A percentile compares a stretch with the other conserved stretches of the same genome.
Evolutionary conservation across 2,113 vertebrate species (phyloP).

Genomic region (Cyprinodon variegatus): DNA sequence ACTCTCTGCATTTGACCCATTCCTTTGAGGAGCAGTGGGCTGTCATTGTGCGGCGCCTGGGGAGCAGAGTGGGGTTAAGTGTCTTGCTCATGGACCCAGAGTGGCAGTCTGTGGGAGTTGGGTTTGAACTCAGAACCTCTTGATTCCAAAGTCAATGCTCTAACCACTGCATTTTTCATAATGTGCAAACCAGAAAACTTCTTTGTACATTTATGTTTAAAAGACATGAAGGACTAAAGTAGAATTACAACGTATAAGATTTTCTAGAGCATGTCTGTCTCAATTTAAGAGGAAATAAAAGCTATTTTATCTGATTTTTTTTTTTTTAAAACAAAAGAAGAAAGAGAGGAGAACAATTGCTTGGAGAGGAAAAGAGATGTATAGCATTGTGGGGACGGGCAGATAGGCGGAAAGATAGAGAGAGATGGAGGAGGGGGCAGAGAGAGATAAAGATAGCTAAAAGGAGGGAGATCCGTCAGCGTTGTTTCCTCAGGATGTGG

Average conservation of each 20-base stretch:
- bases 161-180: too few relatives aligned
- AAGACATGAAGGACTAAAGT: not conserved
- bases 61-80: too few relatives aligned
- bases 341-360: conserved; percentile 26
- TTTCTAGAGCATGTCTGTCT: not conserved
- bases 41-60: too few relatives aligned
- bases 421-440: conserved; percentile 49
- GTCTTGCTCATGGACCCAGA: too few relatives aligned
- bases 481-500: conserved; percentile 81
- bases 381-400: conserved; percentile 30
- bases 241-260: not conserved
- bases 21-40: too few relatives aligned
- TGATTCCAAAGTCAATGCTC: too few relatives aligned
- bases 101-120: too few relatives aligned
- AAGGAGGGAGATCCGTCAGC: conserved; percentile 78
- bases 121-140: too few relatives aligned
- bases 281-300: not conserved
- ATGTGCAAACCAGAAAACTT: not conserved
- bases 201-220: not conserved
- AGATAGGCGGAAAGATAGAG: conserved; percentile 56
- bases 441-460: conserved; percentile 76
- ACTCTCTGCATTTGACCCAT: too few relatives aligned
- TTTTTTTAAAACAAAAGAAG: not conserved
- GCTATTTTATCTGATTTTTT: too few relatives aligned
- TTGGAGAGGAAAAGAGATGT: conserved; percentile 33